Evolutionary conservation across 2,888 invertebrate species (phyloP), one percentile per base, ranked within the genome.

Genomic region (Macaria liturata): DNA sequence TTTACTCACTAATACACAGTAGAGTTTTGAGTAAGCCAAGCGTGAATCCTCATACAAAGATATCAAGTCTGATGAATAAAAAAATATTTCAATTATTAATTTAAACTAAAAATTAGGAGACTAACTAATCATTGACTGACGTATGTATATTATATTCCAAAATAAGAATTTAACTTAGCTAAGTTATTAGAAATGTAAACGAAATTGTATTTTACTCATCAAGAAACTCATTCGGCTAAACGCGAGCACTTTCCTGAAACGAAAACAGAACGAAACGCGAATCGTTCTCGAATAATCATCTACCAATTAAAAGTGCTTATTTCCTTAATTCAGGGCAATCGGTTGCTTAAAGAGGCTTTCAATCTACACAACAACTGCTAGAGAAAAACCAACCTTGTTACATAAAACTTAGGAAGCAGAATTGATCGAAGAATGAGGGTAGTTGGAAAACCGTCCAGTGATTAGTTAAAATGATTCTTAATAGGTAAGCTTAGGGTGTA

Each of bases 231-330:
- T 7, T 7, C 34, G 34, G 5, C 7, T 3, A 4, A 37, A 4
- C 3, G 42, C 42, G n/a, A n/a, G 68, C 66, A 71, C 76, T 74
- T 75, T 49, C 44, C 64, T 53, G 65, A 70, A 73, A 72, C 67
- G 69, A 70, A 68, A 72, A 65, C 69, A 74, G 71, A 76, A 72
- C 71, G 71, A 78, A 72, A 72, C 64, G 74, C 67, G 79, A 82
- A 76, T 79, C 80, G 82, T 77, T 84, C 75, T 79, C 76, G 70
- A 83, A 82, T 88, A 84, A 88, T 88, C 88, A 81, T 72, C 72
- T 63, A 71, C 78, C 86, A 89, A 90, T 89, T 90, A 89, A 86
- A 86, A 80, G 80, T 82, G 87, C 90, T 90, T 89, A 90, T 88
- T 89, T 89, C 89, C 89, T 83, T 89, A 85, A 90, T 89, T 86